Evolutionary conservation across 2,797 vertebrate genomes (phyloP).

Genomic region (Lemur catta): DNA sequence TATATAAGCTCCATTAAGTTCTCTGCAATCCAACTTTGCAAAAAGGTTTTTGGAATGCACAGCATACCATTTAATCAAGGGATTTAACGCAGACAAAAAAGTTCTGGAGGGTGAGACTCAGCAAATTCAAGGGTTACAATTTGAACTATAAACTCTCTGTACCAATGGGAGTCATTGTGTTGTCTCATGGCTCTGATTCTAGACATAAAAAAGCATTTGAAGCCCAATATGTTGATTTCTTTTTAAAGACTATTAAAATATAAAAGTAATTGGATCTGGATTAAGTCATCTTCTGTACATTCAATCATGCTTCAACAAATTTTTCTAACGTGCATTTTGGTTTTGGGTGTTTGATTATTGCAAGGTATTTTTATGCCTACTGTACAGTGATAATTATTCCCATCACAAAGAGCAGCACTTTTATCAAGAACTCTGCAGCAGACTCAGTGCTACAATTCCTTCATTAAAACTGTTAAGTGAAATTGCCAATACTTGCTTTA

Average conservation of each 20-base stretch:
- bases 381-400: conserved; percentile 74
- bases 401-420: conserved; percentile 4
- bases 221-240: not conserved
- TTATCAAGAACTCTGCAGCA: conserved; percentile 54
- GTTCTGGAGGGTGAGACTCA: not conserved
- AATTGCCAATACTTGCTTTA: conserved; percentile 55
- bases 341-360: conserved; percentile 7
- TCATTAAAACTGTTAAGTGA: conserved; percentile 56
- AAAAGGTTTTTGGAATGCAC: not conserved
- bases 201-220: not conserved
- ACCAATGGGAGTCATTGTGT: not conserved
- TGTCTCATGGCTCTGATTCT: not conserved
- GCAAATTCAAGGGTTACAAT: not conserved
- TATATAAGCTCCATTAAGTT: not conserved
- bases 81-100: not conserved
- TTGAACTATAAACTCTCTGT: not conserved
- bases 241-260: not conserved
- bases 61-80: not conserved
- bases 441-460: conserved; percentile 20
- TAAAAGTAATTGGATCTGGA: not conserved
- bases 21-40: not conserved
- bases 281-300: not conserved
- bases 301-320: conserved; percentile 54
- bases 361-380: conserved; percentile 55
- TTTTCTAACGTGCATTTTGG: conserved; percentile 54